phyloP scores from a whole-genome alignment of 35 echinoderm and acorn worm species.

The Amphiura filiformis region DNA sequence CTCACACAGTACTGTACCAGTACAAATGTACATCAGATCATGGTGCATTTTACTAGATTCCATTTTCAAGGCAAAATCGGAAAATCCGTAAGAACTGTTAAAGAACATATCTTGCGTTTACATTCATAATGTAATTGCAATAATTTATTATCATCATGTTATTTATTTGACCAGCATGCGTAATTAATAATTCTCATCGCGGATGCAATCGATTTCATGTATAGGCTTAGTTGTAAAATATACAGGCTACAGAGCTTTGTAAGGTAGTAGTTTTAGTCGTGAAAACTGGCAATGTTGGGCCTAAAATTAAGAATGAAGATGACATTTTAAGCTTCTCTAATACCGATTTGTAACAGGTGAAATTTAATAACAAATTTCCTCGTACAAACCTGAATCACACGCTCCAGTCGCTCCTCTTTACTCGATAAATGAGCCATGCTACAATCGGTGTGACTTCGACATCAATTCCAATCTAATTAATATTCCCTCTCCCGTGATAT shows the following conservation, averaged over 20 bases:
- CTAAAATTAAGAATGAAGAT: not conserved
- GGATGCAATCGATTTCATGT: not conserved
- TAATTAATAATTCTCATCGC: too few relatives aligned
- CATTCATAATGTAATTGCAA: not conserved
- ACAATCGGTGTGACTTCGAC: not conserved
- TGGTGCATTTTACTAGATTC: not conserved
- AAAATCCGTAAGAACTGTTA: not conserved
- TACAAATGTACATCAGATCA: not conserved
- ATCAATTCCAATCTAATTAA: too few relatives aligned
- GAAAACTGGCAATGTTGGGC: not conserved
- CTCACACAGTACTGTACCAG: not conserved
- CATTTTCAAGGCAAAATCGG: not conserved
- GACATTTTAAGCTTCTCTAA: not conserved
- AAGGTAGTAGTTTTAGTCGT: not conserved
- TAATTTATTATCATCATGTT: not conserved
- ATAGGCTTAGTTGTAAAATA: not conserved
- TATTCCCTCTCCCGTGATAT: too few relatives aligned
- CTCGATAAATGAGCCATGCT: not conserved
- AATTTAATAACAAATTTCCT: not conserved
- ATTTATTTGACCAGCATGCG: too few relatives aligned
- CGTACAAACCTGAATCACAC: conserved; percentile 19
- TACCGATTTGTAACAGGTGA: not conserved
- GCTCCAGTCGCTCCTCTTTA: conserved; percentile 22
- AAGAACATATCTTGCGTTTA: not conserved
- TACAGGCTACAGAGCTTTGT: not conserved